A percentile compares a stretch with the other conserved stretches of the same genome.
phyloP scores from a whole-genome alignment of 2,797 vertebrate genomes.

The Acrossocheilus wenchowensis region DNA sequence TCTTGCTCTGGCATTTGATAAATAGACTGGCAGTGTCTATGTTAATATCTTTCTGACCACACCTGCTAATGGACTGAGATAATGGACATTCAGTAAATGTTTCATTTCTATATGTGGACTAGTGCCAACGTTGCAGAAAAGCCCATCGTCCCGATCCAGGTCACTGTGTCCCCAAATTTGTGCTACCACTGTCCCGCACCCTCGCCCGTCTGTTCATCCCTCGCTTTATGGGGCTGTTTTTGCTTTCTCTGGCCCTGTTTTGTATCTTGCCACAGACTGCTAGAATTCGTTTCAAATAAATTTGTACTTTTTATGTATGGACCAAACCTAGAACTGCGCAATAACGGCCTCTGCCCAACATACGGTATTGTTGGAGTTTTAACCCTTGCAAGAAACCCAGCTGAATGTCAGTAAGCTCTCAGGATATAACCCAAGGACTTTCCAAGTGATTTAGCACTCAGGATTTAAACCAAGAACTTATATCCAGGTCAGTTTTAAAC shows the following conservation, averaged over 20 bases:
- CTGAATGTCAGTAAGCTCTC: slow-evolving; percentile 53
- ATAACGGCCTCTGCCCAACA: slow-evolving; percentile 41
- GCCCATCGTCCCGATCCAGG: slow-evolving; percentile 40
- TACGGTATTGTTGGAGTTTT: slow-evolving; percentile 38
- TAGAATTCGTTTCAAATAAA: slow-evolving; percentile 3
- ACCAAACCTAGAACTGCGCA: slow-evolving; percentile 39
- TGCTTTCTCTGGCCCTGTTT: slow-evolving; percentile 19
- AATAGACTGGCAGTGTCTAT: slow-evolving; percentile 35
- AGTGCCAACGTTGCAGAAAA: slow-evolving; percentile 58
- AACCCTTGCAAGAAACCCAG: slow-evolving; percentile 48
- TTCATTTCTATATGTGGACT: slow-evolving; percentile 52
- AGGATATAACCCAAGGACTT: slow-evolving; percentile 55
- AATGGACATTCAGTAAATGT: slow-evolving; percentile 53
- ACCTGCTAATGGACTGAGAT: slow-evolving; percentile 51
- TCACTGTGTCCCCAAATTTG: slow-evolving; percentile 51
- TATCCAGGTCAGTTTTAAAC: slow-evolving; percentile 29
- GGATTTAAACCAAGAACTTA: slow-evolving; percentile 36
- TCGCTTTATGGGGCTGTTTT: slow-evolving; percentile 39
- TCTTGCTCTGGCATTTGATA: slow-evolving; percentile 27
- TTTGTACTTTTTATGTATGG: slow-evolving; percentile 27
- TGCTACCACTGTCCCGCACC: slow-evolving; percentile 33
- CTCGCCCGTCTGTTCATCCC: slow-evolving; percentile 27
- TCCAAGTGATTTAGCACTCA: slow-evolving; percentile 36
- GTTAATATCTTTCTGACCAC: slow-evolving; percentile 45
- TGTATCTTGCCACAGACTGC: slow-evolving; percentile 31